Conservation (phyloP, 1,140 invertebrate genomes). For the Magallana ariakensis region DNA sequence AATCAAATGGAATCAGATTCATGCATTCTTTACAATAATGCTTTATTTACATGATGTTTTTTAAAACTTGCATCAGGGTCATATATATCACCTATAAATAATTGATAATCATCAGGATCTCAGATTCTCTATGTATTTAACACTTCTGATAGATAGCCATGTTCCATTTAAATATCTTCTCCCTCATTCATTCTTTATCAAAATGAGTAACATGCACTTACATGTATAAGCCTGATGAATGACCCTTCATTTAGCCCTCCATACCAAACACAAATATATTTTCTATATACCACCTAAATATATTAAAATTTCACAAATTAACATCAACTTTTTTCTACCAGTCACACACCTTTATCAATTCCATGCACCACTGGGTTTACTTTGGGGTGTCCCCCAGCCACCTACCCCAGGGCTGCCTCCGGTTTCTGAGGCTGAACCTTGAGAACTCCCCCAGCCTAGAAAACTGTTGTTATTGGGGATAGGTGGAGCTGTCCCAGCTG, state of each 20-base stretch:
- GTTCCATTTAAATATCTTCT: background rate
- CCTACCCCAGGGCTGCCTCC: constrained; percentile 68
- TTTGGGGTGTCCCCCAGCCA: constrained; percentile 66
- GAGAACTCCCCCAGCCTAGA: constrained; percentile 65
- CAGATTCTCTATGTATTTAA: background rate
- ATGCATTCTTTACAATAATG: constrained; percentile 1
- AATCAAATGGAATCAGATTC: background rate
- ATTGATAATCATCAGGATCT: constrained; percentile 4
- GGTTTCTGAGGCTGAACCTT: constrained; percentile 62
- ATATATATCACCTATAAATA: background rate
- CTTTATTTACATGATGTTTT: constrained; percentile 18
- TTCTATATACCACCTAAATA: background rate
- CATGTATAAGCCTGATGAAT: background rate
- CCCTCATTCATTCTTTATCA: background rate
- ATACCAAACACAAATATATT: background rate
- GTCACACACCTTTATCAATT: constrained; percentile 49
- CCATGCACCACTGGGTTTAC: constrained; percentile 64
- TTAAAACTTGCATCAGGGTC: background rate
- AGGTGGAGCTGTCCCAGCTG: constrained; percentile 55
- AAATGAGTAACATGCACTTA: background rate
- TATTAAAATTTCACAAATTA: background rate
- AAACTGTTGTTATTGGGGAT: constrained; percentile 63
- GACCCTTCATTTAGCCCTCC: background rate
- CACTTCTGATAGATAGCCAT: too few relatives aligned
- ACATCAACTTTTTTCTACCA: background rate